A percentile compares a stretch with the other conserved stretches of the same genome.
phyloP scores from a whole-genome alignment of 2,888 invertebrate species.

The Ormyrus pomaceus region DNA sequence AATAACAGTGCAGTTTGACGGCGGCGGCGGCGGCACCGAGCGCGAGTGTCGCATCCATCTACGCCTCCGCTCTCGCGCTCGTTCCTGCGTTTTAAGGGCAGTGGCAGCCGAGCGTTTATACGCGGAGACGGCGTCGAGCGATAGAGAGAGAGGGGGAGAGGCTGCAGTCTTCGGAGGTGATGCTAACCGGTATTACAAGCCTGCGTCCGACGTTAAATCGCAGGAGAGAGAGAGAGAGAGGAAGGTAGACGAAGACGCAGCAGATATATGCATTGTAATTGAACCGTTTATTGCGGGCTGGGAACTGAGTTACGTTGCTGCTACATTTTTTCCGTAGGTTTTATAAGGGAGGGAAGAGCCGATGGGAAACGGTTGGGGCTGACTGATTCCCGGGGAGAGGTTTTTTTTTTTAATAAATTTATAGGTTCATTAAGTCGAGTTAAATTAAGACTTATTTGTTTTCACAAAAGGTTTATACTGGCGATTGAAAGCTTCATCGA shows the following conservation, averaged over 20 bases:
- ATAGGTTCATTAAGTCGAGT: too few species aligned
- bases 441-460: too few species aligned
- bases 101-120: not conserved
- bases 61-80: slow-evolving; percentile 29
- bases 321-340: not conserved
- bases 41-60: slow-evolving; percentile 49
- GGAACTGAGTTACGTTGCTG: not conserved
- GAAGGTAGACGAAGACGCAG: not conserved
- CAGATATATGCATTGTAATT: slow-evolving; percentile 35
- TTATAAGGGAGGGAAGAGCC: not conserved
- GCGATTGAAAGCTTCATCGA: too few species aligned
- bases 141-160: not conserved
- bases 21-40: not conserved
- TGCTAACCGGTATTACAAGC: slow-evolving; percentile 48
- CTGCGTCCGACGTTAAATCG: slow-evolving; percentile 30
- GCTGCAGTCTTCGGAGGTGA: slow-evolving; percentile 26
- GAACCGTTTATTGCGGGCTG: slow-evolving; percentile 42
- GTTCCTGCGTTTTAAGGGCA: not conserved
- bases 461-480: too few species aligned
- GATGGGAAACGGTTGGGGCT: not conserved
- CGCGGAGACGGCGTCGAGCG: not conserved
- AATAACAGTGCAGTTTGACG: slow-evolving; percentile 49
- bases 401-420: too few species aligned
- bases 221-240: slow-evolving; percentile 11
- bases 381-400: too few species aligned